phyloP scores from a whole-genome alignment of 2,888 invertebrate species.

The Leistus spinibarbis region DNA sequence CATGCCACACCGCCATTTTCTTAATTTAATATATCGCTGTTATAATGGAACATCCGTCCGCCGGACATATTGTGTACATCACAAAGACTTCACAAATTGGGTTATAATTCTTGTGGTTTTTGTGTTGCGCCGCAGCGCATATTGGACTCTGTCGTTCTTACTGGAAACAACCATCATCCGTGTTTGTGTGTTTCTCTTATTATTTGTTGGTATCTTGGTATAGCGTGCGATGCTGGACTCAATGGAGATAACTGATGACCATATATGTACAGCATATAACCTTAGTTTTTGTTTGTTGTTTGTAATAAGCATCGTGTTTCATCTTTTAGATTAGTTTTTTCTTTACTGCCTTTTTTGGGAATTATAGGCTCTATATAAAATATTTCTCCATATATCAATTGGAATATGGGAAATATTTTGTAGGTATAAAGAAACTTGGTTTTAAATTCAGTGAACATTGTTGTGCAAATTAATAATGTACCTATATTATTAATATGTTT shows the following conservation, averaged over 20 bases:
- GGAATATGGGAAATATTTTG: no score
- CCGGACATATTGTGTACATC: constrained; percentile 45
- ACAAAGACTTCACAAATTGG: constrained; percentile 44
- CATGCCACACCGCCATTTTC: constrained; percentile 48
- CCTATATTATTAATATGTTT: no score
- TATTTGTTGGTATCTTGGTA: background rate
- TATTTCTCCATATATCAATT: no score
- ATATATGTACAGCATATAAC: no score
- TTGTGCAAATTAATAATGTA: no score
- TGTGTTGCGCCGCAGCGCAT: background rate
- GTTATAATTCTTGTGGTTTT: constrained; percentile 43
- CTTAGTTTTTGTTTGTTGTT: background rate
- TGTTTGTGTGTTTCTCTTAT: background rate
- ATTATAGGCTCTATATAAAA: no score
- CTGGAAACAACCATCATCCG: no score
- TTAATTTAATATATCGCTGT: constrained; percentile 46
- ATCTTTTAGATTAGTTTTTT: no score
- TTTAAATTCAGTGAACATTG: no score
- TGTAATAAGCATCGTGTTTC: no score
- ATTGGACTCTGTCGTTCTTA: constrained; percentile 8
- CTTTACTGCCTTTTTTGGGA: no score
- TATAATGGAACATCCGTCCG: constrained; percentile 44
- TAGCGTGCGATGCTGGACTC: background rate
- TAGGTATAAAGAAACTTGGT: no score
- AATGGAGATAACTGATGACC: background rate